Conservation (phyloP, 2,113 vertebrate species). For the Amazona guildingii region DNA sequence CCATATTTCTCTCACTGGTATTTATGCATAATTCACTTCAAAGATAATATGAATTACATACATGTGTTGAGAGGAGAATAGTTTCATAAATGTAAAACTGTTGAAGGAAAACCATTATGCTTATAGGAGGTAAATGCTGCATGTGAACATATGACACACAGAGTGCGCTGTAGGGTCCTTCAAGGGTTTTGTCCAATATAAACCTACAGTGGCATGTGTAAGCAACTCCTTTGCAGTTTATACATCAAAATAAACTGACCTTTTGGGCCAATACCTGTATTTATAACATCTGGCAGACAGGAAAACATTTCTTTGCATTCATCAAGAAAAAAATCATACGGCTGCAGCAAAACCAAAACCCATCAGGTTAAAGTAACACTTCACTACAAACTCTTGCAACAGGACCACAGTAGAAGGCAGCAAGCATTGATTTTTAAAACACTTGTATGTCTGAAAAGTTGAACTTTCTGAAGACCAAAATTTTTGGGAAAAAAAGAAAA, state of each 20-base stretch:
- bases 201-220: neutral
- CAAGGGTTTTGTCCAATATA: neutral
- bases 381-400: neutral
- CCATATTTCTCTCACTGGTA: neutral
- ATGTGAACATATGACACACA: neutral
- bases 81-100: constrained; percentile 39
- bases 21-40: constrained; percentile 39
- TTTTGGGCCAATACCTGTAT: neutral
- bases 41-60: constrained; percentile 12
- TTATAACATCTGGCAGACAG: constrained; percentile 16
- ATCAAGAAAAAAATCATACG: neutral
- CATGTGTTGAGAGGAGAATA: neutral
- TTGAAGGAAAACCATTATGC: constrained; percentile 33
- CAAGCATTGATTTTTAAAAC: neutral
- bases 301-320: neutral
- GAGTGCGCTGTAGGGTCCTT: neutral
- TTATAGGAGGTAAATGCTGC: constrained; percentile 24
- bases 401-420: neutral
- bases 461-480: constrained; percentile 43
- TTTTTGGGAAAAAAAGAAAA: constrained; percentile 6
- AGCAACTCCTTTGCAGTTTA: neutral
- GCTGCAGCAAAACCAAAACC: neutral
- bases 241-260: constrained; percentile 29
- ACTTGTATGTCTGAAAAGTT: constrained; percentile 7
- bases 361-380: neutral